phyloP scores from a whole-genome alignment of 2,113 vertebrate species.

The Hystrix cristata region DNA sequence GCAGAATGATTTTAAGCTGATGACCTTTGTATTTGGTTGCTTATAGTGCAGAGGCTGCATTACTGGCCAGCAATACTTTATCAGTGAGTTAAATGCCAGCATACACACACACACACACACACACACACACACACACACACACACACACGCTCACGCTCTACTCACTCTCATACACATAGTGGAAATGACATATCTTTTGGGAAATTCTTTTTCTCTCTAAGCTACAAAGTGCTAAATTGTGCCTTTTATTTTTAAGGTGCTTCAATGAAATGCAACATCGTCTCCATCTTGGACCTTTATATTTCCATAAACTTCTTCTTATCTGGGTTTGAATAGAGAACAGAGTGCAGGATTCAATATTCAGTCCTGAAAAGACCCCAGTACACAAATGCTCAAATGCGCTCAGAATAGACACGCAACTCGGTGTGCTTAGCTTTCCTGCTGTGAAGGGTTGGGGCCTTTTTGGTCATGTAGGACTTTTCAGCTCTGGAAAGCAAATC shows the following conservation, averaged over 20 bases:
- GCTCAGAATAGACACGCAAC: conserved; percentile 1
- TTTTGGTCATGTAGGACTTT: not conserved
- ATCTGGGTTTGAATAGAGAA: conserved; percentile 39
- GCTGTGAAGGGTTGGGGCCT: not conserved
- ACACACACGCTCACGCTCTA: not conserved
- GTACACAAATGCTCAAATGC: not conserved
- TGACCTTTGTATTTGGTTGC: not conserved
- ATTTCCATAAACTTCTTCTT: conserved; percentile 24
- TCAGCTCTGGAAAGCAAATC: conserved; percentile 49
- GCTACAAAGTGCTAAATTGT: not conserved
- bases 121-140: too few relatives aligned
- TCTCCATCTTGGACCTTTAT: not conserved
- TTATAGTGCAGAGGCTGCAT: not conserved
- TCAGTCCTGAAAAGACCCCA: not conserved
- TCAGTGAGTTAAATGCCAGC: not conserved
- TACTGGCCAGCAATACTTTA: not conserved
- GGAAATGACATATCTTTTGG: not conserved
- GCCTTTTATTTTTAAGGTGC: conserved; percentile 2
- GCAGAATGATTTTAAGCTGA: not conserved
- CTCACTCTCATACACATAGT: not conserved
- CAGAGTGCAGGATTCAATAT: conserved; percentile 33
- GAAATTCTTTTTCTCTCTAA: not conserved
- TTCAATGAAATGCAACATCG: not conserved
- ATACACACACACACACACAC: too few relatives aligned
- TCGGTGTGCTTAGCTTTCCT: conserved; percentile 19